Conservation (phyloP, 2,113 vertebrate species). For the Sinocyclocheilus rhinocerous region DNA sequence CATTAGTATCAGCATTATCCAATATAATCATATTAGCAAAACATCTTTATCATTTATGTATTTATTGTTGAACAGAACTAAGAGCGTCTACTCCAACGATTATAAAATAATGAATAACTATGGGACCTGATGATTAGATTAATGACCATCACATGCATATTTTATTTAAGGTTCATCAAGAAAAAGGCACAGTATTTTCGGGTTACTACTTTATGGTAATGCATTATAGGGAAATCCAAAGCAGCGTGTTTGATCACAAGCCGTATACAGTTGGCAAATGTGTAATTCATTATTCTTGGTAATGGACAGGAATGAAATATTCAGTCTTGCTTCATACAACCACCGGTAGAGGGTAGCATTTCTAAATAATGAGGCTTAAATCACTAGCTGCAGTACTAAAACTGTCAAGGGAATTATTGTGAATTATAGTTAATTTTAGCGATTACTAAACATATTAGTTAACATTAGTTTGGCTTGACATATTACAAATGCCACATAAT, state of each 20-base stretch:
- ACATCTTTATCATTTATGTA: background rate
- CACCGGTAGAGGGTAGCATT: constrained; percentile 50
- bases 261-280: background rate
- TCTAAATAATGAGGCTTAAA: background rate
- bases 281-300: background rate
- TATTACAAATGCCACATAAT: background rate
- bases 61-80: background rate
- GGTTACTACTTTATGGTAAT: background rate
- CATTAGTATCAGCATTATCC: constrained; percentile 3
- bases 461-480: background rate
- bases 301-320: background rate
- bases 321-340: background rate
- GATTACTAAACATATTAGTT: background rate
- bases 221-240: background rate
- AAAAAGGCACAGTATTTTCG: background rate
- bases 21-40: background rate
- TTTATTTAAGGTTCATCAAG: background rate
- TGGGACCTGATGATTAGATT: background rate
- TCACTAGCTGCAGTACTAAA: background rate
- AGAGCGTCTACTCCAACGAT: background rate
- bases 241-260: background rate
- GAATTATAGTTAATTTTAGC: background rate
- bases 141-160: background rate
- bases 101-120: background rate
- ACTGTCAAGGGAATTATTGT: background rate